phyloP scores from a whole-genome alignment of 2,797 vertebrate genomes.

The Cryptoblepharus egeriae region DNA sequence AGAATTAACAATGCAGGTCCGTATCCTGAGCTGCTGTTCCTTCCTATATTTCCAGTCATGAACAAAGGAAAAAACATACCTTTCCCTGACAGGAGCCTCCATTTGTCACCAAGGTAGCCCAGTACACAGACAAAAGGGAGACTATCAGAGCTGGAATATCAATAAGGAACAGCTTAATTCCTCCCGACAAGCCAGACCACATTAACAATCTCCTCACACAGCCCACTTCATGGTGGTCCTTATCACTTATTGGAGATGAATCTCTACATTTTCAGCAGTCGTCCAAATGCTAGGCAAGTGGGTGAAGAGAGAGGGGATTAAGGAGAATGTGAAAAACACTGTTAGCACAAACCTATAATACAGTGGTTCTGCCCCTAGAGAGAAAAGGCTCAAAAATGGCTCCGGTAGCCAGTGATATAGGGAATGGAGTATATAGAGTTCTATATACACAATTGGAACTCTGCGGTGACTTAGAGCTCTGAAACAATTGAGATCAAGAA shows the following conservation, averaged over 20 bases:
- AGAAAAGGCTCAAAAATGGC: not conserved
- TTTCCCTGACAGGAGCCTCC: not conserved
- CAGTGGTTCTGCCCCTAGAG: not conserved
- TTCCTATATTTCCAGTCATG: not conserved
- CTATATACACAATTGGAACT: not conserved
- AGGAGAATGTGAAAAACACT: not conserved
- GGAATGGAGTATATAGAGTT: not conserved
- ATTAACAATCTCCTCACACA: not conserved
- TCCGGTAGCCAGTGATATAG: not conserved
- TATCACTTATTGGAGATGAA: slow-evolving; percentile 13
- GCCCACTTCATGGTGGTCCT: not conserved
- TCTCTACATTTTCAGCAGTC: slow-evolving; percentile 23
- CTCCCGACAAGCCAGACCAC: not conserved
- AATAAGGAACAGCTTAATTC: slow-evolving; percentile 15
- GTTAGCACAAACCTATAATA: not conserved
- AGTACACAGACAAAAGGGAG: not conserved
- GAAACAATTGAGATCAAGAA: not conserved
- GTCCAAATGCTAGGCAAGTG: not conserved
- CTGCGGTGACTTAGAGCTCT: not conserved
- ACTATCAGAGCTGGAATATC: not conserved
- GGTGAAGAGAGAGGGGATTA: not conserved
- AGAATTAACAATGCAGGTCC: not conserved
- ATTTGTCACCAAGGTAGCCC: not conserved
- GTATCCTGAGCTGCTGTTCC: not conserved
- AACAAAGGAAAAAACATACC: not conserved